These are phyloP conservation scores for Ceuthmochares aereus DNA, from an alignment of 2,113 vertebrate genomes.

Conservation along the genomic window DNA sequence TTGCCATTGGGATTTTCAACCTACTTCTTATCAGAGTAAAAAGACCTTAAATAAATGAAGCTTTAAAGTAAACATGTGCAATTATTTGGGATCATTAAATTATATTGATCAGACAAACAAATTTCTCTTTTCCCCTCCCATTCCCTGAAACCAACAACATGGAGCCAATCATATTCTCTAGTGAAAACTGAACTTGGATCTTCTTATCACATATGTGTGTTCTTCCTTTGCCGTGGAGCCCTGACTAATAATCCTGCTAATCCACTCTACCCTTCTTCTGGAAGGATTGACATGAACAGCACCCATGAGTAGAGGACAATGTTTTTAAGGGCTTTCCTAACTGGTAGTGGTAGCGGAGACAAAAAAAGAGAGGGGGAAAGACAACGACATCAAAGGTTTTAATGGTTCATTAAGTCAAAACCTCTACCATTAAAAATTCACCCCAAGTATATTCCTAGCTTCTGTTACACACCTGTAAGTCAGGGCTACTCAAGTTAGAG, in stretches of 20 bases:
- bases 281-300: constrained; percentile 8
- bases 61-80: constrained; percentile 34
- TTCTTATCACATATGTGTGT: neutral
- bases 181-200: constrained; percentile 16
- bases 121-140: neutral
- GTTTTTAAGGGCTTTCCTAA: neutral
- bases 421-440: constrained; percentile 17
- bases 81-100: constrained; percentile 33
- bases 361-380: neutral
- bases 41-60: constrained; percentile 22
- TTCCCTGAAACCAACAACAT: neutral
- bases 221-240: neutral
- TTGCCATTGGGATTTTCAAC: neutral
- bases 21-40: constrained; percentile 39
- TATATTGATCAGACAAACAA: neutral
- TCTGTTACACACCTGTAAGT: neutral
- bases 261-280: neutral
- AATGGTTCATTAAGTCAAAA: constrained; percentile 13
- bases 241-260: neutral
- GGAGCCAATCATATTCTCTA: neutral
- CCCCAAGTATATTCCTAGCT: neutral
- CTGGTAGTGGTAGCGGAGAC: neutral
- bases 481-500: constrained; percentile 11
- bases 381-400: neutral
- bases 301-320: neutral